A percentile compares a stretch with the other conserved stretches of the same genome.
These are phyloP conservation scores for Champsocephalus esox DNA, from an alignment of 2,797 vertebrate species.

Conservation along the genomic window DNA sequence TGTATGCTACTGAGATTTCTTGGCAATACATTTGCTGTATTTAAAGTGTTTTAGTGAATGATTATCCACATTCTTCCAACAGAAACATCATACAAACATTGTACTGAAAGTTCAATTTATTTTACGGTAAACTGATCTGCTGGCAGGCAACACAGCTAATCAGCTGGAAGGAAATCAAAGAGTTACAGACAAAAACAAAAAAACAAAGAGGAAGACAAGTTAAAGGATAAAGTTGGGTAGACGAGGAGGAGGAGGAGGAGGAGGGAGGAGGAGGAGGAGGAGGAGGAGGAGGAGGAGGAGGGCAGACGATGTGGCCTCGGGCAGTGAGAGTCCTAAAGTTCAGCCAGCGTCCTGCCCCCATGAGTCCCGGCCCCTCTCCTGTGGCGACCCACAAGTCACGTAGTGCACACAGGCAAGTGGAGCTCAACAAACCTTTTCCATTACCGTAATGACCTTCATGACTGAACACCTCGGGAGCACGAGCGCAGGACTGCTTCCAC, in stretches of 20 bases:
- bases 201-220: background rate
- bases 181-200: background rate
- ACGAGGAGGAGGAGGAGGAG: background rate
- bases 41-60: conserved; percentile 13
- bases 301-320: conserved; percentile 10
- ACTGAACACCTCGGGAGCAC: conserved; percentile 51
- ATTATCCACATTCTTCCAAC: background rate
- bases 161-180: conserved; percentile 2
- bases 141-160: background rate
- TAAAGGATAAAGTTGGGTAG: background rate
- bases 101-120: background rate
- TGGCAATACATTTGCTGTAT: background rate
- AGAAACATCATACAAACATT: background rate
- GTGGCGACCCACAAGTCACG: conserved; percentile 37
- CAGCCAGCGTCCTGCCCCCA: conserved; percentile 16
- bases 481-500: conserved; percentile 38
- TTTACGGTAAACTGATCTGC: conserved; percentile 2
- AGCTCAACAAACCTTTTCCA: conserved; percentile 76
- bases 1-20: background rate
- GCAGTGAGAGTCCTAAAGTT: conserved; percentile 27
- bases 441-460: conserved; percentile 71
- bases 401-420: conserved; percentile 44
- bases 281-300: background rate
- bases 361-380: conserved; percentile 15
- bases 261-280: background rate